Evolutionary conservation across 1,140 invertebrate species (phyloP), one percentile per base, ranked within the genome.

Genomic region (Scaptomyza montana): DNA sequence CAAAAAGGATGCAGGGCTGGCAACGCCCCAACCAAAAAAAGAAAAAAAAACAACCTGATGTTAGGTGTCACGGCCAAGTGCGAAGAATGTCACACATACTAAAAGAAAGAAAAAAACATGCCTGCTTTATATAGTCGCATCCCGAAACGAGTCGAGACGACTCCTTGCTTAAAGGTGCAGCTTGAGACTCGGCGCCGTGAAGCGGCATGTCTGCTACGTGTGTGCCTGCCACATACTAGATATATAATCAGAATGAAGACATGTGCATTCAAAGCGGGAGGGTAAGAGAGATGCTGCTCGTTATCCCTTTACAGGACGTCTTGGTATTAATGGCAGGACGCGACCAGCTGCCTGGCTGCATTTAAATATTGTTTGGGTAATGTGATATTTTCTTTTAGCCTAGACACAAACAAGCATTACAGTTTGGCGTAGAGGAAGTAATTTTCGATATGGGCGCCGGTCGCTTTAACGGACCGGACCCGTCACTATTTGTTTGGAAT

Each of bases 1-100:
- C 79, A 85, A 74, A 64, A 77, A 79, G 82, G 72, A 76, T 69
- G 68, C 81, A 25, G 53, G 43, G 51, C 54, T 8, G 36, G 45
- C 62, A 57, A 56, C 55, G 41, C 46, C 50, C 41, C 30, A 45
- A 36, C 8, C 1, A 43, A 43, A 16, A 41, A 25, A 30, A 3
- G 5, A 5, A 8, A 8, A 33, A 33, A 33, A 33, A 9, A 9
- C 1, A 43, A 43, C 39, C 53, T 10, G 8, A 46, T 45, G n/a
- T 12, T 30, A 82, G 84, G 84, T 87, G 82, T 79, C 84, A 87
- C 33, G 77, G 76, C 78, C 82, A 89, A 87, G 84, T 87, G 84
- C 12, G 39, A 43, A 82, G 62, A 79, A 74, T 87, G 84, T 87
- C 78, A 87, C 82, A 87, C 72, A 59, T 71, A 73, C 39, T 4